A percentile compares a stretch with the other conserved stretches of the same genome.
Evolutionary conservation across 2,888 invertebrate species (phyloP).

Genomic region (Brachylomia viminalis): DNA sequence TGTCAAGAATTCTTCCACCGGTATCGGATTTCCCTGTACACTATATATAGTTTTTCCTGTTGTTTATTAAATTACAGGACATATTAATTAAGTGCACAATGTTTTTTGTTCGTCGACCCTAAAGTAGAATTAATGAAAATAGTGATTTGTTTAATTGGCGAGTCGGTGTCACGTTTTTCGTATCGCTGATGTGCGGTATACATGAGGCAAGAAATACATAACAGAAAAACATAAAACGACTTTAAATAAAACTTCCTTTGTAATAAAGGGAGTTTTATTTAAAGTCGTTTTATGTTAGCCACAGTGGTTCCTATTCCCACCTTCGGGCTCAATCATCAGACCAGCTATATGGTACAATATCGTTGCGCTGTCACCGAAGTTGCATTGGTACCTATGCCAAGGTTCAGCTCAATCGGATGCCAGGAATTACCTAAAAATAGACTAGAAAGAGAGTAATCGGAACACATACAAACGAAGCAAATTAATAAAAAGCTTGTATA

Average conservation of each 20-base stretch:
- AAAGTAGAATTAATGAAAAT: constrained; percentile 60
- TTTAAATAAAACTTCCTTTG: no score
- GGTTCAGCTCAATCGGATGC: no score
- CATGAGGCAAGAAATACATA: background rate
- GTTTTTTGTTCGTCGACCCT: constrained; percentile 47
- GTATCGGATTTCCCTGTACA: constrained; percentile 61
- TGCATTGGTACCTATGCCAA: no score
- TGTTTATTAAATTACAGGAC: constrained; percentile 60
- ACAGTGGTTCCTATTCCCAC: background rate
- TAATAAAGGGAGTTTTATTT: background rate
- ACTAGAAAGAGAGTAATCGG: no score
- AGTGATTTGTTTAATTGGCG: constrained; percentile 46
- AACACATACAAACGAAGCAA: no score
- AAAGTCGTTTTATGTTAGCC: background rate
- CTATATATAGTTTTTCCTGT: constrained; percentile 70
- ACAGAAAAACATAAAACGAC: no score
- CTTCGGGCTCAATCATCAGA: no score
- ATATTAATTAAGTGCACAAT: constrained; percentile 56
- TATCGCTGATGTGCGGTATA: constrained; percentile 8
- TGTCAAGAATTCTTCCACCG: constrained; percentile 49
- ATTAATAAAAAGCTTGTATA: no score
- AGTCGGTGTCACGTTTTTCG: constrained; percentile 44
- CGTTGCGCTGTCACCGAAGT: no score
- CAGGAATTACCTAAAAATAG: no score
- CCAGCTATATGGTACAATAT: no score